phyloP scores from a whole-genome alignment of 2,797 vertebrate species.

The Aselliscus stoliczkanus region DNA sequence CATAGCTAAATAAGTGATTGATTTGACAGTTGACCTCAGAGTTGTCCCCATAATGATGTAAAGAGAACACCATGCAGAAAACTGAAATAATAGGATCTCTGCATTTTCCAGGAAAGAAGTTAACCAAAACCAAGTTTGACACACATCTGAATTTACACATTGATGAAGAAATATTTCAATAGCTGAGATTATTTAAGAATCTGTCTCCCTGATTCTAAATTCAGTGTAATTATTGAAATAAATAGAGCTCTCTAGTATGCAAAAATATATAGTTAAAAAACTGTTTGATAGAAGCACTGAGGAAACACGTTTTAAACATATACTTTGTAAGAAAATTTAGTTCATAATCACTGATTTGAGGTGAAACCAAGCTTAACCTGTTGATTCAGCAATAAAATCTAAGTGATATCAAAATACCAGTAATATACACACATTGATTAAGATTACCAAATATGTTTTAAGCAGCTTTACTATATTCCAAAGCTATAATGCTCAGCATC shows the following conservation, averaged over 20 bases:
- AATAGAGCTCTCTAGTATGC: background rate
- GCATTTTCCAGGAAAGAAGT: background rate
- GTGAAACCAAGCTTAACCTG: background rate
- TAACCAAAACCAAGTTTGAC: background rate
- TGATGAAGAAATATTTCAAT: background rate
- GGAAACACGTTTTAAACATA: background rate
- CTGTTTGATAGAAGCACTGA: background rate
- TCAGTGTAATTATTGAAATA: background rate
- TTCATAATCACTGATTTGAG: background rate
- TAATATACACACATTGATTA: background rate
- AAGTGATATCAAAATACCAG: background rate
- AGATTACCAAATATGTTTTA: background rate
- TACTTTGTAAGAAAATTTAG: background rate
- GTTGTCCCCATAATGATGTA: background rate
- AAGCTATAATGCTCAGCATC: background rate
- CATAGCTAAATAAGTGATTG: background rate
- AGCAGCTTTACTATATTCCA: background rate
- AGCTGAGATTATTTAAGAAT: background rate
- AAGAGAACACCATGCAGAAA: background rate
- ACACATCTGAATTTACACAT: background rate
- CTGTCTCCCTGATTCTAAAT: background rate
- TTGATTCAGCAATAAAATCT: slow-evolving; percentile 1
- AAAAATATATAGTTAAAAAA: background rate
- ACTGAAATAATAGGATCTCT: background rate
- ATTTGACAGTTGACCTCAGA: background rate